Conservation (phyloP, 2,113 vertebrate genomes). For the Siphamia tubifer region DNA sequence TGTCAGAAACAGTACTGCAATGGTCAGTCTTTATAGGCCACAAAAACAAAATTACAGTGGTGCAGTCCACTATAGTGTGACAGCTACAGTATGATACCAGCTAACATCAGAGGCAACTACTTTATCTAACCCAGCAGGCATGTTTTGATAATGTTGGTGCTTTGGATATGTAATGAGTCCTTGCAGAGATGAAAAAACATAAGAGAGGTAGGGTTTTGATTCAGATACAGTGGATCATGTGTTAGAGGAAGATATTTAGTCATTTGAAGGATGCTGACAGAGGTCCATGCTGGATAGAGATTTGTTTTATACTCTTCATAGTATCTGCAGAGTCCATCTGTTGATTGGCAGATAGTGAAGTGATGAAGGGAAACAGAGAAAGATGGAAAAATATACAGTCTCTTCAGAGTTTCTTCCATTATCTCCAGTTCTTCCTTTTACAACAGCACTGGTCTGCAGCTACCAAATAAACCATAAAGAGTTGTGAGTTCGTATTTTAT, state of each 20-base stretch:
- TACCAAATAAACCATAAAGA: slow-evolving; percentile 23
- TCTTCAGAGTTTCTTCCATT: slow-evolving; percentile 30
- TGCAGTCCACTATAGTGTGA: slow-evolving; percentile 40
- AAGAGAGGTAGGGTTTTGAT: slow-evolving; percentile 66
- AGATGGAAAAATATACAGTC: slow-evolving; percentile 28
- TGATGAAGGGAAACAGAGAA: slow-evolving; percentile 22
- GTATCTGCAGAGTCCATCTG: slow-evolving; percentile 5
- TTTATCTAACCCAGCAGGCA: slow-evolving; percentile 37
- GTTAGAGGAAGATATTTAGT: slow-evolving; percentile 27
- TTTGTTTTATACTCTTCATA: slow-evolving; percentile 3
- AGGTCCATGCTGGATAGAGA: slow-evolving; percentile 36
- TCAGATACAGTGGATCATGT: slow-evolving; percentile 15
- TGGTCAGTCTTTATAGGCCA: slow-evolving; percentile 23
- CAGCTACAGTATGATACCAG: slow-evolving; percentile 44
- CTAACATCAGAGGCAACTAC: slow-evolving; percentile 57
- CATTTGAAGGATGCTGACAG: slow-evolving; percentile 7
- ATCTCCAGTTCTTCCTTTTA: slow-evolving; percentile 49
- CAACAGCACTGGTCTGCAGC: slow-evolving; percentile 36
- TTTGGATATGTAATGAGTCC: slow-evolving; percentile 37
- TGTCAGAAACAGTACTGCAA: slow-evolving; percentile 9
- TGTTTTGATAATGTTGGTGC: slow-evolving; percentile 30
- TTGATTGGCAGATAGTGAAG: slow-evolving; percentile 17
- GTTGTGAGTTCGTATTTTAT: slow-evolving; percentile 8
- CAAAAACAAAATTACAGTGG: slow-evolving; percentile 49
- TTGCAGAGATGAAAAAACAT: slow-evolving; percentile 46